These are phyloP conservation scores for Apamea epomidion DNA, from an alignment of 2,888 invertebrate genomes.

Conservation along the genomic window DNA sequence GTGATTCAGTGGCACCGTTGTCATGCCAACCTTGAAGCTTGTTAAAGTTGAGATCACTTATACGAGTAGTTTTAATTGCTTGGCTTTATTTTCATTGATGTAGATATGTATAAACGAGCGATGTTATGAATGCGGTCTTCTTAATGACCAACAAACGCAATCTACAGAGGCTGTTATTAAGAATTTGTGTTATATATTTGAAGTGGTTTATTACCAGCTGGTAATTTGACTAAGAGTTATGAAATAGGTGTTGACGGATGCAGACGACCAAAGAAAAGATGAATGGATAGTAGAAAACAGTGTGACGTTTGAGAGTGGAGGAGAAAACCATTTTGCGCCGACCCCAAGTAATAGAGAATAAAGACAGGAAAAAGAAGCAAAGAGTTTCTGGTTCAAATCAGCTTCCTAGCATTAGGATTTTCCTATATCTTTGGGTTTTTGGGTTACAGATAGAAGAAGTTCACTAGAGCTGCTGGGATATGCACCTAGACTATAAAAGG, in stretches of 20 bases:
- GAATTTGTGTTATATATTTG: neutral
- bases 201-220: neutral
- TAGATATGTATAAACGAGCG: constrained; percentile 23
- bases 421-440: neutral
- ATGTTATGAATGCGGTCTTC: constrained; percentile 39
- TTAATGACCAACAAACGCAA: constrained; percentile 15
- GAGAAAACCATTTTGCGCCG: neutral
- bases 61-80: constrained; percentile 44
- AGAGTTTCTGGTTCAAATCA: neutral
- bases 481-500: neutral
- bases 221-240: neutral
- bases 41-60: constrained; percentile 40
- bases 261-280: too few species aligned
- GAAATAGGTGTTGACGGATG: neutral
- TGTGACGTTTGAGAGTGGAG: neutral
- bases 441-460: neutral
- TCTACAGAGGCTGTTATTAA: constrained; percentile 3
- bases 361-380: too few species aligned
- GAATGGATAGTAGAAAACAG: neutral
- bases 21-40: constrained; percentile 62
- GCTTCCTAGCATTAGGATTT: neutral
- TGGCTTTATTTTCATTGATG: constrained; percentile 44
- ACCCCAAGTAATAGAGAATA: neutral
- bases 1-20: constrained; percentile 64
- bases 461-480: too few species aligned